A percentile compares a stretch with the other conserved stretches of the same genome.
phyloP scores from a whole-genome alignment of 1,140 invertebrate species.

The Chrysoperla carnea region DNA sequence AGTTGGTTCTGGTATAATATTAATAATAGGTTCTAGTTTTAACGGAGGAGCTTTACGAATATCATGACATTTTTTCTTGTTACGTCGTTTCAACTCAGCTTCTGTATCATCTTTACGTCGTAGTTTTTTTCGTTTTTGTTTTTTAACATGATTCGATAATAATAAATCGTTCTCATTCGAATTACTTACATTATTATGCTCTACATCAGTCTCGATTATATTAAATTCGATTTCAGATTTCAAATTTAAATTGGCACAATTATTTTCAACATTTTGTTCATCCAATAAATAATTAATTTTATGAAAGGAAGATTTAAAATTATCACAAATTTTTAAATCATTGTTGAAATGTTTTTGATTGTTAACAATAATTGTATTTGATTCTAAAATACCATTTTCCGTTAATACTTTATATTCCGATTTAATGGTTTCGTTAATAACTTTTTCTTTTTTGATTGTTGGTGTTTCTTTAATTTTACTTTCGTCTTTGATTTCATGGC shows the following conservation, averaged over 20 bases:
- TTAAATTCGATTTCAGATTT: background rate
- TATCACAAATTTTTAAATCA: no score
- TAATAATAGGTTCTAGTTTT: background rate
- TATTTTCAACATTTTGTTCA: background rate
- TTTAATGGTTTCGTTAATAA: no score
- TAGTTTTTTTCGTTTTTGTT: background rate
- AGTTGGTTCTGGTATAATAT: background rate
- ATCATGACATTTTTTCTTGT: conserved; percentile 5
- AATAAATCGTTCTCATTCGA: no score
- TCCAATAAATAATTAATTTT: no score
- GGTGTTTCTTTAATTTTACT: conserved; percentile 3
- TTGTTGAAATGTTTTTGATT: no score
- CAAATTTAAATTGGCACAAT: background rate
- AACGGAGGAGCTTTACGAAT: conserved; percentile 11
- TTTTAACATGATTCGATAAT: background rate
- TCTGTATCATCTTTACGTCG: background rate
- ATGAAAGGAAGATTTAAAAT: no score
- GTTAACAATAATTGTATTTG: no score
- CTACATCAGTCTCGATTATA: background rate
- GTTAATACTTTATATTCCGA: background rate
- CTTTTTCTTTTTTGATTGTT: no score
- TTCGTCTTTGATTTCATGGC: background rate
- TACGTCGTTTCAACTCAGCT: conserved; percentile 3
- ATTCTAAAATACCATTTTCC: no score
- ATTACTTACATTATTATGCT: background rate